A percentile compares a stretch with the other conserved stretches of the same genome.
Conservation (phyloP, 2,888 invertebrate genomes). For the Pharmacophagus antenor region DNA sequence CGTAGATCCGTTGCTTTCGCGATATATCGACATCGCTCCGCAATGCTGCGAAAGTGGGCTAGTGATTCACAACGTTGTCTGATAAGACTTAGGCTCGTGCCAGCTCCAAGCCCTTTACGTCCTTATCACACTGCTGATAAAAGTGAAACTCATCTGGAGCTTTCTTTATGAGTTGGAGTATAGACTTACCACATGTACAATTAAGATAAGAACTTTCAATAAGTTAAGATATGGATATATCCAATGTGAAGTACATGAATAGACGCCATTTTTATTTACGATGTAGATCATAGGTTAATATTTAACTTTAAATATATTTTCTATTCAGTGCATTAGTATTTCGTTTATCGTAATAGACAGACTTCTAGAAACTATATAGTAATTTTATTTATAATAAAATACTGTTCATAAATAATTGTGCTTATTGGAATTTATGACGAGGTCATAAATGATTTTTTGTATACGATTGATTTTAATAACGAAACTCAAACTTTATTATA, state of each 20-base stretch:
- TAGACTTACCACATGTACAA: constrained; percentile 25
- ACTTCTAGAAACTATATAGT: too few species aligned
- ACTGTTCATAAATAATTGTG: too few species aligned
- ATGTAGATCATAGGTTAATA: not conserved
- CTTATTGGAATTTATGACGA: too few species aligned
- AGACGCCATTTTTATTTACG: constrained; percentile 1
- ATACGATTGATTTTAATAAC: too few species aligned
- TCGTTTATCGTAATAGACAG: too few species aligned
- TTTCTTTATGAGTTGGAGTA: constrained; percentile 23
- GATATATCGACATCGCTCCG: constrained; percentile 52
- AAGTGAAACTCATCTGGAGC: constrained; percentile 25
- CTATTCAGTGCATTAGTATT: not conserved
- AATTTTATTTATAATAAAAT: too few species aligned
- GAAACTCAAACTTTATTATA: too few species aligned
- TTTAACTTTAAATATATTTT: not conserved
- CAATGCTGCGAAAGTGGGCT: constrained; percentile 60
- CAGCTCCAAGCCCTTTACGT: constrained; percentile 33
- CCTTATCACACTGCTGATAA: constrained; percentile 23
- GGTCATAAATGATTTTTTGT: too few species aligned
- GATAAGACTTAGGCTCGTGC: constrained; percentile 51
- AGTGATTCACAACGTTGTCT: constrained; percentile 59
- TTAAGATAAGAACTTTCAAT: constrained; percentile 31
- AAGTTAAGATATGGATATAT: constrained; percentile 3
- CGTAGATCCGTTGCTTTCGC: constrained; percentile 68
- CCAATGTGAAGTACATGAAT: constrained; percentile 3